These are phyloP conservation scores for Cryptoblepharus egeriae DNA, from an alignment of 2,797 vertebrate species.

Conservation along the genomic window DNA sequence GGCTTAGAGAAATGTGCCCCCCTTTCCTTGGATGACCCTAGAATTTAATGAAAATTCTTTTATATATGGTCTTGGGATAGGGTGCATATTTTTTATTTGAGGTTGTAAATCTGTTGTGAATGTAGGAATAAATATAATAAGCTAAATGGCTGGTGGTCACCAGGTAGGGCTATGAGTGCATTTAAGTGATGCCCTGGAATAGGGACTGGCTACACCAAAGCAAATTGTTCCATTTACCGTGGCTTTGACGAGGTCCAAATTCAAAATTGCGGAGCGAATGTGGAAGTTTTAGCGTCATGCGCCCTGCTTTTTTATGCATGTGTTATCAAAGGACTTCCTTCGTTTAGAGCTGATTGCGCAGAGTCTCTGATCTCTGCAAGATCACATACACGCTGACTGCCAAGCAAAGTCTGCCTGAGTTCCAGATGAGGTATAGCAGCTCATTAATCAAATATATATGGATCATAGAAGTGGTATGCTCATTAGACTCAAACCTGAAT, in stretches of 20 bases:
- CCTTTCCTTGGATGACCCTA: background rate
- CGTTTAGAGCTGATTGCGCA: constrained; percentile 21
- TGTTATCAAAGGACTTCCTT: constrained; percentile 49
- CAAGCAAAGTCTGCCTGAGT: background rate
- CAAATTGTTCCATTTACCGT: constrained; percentile 44
- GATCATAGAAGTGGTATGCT: background rate
- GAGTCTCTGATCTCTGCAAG: background rate
- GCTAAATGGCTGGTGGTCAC: background rate
- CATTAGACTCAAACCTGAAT: background rate
- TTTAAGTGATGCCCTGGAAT: constrained; percentile 32
- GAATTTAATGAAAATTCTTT: background rate
- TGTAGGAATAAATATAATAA: constrained; percentile 1
- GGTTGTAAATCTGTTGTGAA: no score
- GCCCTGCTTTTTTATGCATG: constrained; percentile 20
- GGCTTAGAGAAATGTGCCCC: no score
- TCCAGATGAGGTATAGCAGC: background rate
- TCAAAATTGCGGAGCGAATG: constrained; percentile 22
- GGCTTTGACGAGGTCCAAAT: constrained; percentile 57
- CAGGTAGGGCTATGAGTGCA: constrained; percentile 1
- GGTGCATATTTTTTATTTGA: no score
- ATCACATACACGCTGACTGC: background rate
- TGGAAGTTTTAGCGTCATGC: constrained; percentile 7
- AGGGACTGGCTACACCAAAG: constrained; percentile 44
- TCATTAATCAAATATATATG: background rate
- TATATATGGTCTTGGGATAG: background rate